Evolutionary conservation across 2,888 invertebrate species (phyloP).

Genomic region (Camponotus fellah): DNA sequence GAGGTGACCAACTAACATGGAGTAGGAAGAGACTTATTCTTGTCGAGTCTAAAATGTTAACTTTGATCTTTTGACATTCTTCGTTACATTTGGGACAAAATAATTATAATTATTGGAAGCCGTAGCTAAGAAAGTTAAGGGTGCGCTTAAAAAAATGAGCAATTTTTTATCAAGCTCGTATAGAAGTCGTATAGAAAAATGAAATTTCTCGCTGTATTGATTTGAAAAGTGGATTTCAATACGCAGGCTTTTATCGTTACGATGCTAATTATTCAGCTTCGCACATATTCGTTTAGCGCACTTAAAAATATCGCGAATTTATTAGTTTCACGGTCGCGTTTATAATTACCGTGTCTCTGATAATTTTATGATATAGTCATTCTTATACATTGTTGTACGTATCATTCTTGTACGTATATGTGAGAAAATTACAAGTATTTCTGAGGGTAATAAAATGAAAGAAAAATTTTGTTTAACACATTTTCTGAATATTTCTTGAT

Average conservation of each 20-base stretch:
- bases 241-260: not conserved
- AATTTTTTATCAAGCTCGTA: not conserved
- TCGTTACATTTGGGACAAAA: not conserved
- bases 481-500: not conserved
- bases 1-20: slow-evolving; percentile 3
- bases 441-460: not conserved
- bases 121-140: not conserved
- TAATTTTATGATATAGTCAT: not conserved
- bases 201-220: not conserved
- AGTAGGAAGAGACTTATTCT: not conserved
- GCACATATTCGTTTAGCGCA: not conserved
- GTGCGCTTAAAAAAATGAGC: not conserved
- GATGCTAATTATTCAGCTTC: slow-evolving; percentile 13
- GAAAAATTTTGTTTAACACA: not conserved
- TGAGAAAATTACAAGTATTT: slow-evolving; percentile 4
- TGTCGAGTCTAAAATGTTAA: not conserved
- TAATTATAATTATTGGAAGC: not conserved
- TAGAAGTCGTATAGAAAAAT: not conserved
- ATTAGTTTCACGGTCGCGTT: not conserved
- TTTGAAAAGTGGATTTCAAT: not conserved
- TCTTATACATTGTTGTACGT: not conserved
- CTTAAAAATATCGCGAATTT: slow-evolving; percentile 29
- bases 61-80: not conserved
- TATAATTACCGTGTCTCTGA: not conserved
- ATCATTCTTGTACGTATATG: not conserved